Base-by-base conservation (phyloP, 2,797 vertebrate genomes). In the Yasuhikotakia modesta region DNA sequence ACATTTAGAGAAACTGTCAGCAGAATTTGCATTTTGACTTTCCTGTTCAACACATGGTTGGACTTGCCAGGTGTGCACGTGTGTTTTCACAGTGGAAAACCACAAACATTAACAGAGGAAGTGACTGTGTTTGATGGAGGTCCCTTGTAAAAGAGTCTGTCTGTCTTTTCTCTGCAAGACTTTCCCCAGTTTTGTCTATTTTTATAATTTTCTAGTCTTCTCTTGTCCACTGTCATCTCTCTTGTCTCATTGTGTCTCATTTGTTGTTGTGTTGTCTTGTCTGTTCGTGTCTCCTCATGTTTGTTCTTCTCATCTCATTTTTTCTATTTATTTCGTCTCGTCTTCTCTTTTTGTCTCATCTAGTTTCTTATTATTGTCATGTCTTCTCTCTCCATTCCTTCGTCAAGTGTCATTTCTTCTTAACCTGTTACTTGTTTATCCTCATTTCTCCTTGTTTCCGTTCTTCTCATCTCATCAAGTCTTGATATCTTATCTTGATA, bases 21-120 rank as follows among this genome's bases (percentile, higher is more conserved):
- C 32, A 39, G 0, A 4, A 67, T 72, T 77, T 60, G 60, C 48
- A 50, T 81, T 50, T 70, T 32, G 22, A 70, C 63, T 73, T 81
- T 58, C 55, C 68, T 79, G 79, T 79, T 76, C 73, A 78, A 76
- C 83, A 82, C 86, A 89, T 89, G 89, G 73, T 84, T 60, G 81
- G 84, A 85, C 85, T 84, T 72, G 87, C 86, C 82, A 81, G 73
- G 88, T 87, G 87, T 87, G 88, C 86, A 85, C 30, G 80, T 81
- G 78, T 71, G 65, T 61, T 39, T 32, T 76, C 22, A 35, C 50
- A 58, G 70, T 73, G 63, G 63, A 57, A 55, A 57, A n/a, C 50
- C 43, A 67, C 53, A 67, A 58, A 65, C 43, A 67, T 57, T 66
- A 70, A 75, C 69, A 73, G 70, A 64, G 30, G 48, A 77, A 70